A percentile compares a stretch with the other conserved stretches of the same genome.
Evolutionary conservation across 2,113 vertebrate genomes (phyloP).

Genomic region (Candoia aspera): DNA sequence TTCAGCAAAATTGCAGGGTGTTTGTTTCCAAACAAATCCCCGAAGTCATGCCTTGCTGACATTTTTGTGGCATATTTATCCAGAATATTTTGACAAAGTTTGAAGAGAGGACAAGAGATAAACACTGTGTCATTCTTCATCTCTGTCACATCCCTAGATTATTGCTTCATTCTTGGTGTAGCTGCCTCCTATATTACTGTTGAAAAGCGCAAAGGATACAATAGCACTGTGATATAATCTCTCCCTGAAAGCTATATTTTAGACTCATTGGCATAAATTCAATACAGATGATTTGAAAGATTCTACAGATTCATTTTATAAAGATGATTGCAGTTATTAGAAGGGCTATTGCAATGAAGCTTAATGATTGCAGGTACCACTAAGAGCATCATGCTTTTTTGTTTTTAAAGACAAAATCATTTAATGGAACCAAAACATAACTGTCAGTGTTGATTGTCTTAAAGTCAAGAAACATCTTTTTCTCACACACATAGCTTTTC

Average conservation of each 20-base stretch:
- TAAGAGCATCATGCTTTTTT: not conserved
- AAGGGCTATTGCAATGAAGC: not conserved
- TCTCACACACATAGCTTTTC: not conserved
- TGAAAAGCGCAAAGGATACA: not conserved
- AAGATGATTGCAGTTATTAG: constrained; percentile 1
- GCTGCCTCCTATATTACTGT: not conserved
- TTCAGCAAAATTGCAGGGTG: not conserved
- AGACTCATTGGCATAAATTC: constrained; percentile 19
- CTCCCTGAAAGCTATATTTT: not conserved
- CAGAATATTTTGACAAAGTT: not conserved
- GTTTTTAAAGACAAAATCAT: not conserved
- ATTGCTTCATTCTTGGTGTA: not conserved
- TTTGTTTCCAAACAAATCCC: not conserved
- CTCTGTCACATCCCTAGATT: not conserved
- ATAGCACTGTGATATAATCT: not conserved
- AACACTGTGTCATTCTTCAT: not conserved
- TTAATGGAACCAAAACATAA: not conserved
- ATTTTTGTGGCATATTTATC: not conserved
- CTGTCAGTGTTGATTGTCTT: not conserved
- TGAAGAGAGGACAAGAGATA: not conserved
- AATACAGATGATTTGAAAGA: constrained; percentile 4
- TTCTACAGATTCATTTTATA: not conserved
- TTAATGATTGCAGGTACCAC: not conserved
- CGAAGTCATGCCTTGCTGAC: not conserved
- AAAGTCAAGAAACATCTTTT: not conserved